Base-by-base conservation (phyloP, 2,113 vertebrate genomes). In the Bambusicola thoracicus region DNA sequence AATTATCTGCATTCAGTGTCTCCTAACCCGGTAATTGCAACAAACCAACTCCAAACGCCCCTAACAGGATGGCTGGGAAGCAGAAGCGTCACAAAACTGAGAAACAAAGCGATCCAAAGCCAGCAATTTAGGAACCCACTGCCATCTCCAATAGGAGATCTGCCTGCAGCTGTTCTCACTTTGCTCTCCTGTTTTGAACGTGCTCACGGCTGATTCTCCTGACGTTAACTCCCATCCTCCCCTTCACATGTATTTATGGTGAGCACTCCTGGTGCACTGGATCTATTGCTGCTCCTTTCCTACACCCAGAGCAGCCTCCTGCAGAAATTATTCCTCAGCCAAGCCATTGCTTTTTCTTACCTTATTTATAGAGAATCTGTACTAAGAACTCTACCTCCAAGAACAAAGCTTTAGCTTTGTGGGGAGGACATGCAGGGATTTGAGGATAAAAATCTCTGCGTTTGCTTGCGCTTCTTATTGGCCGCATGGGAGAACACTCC, bases 1-100 rank as follows among this genome's bases (percentile, higher is more conserved):
- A 97, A 97, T 97, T 98, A 97, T 89, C 85, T 66, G 82, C 51
- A 85, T 56, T 91, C 80, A 8, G 6, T 79, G 88, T 85, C 44
- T 69, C 34, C n/a, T 78, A 95, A 51, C 73, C 22, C 2, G 0
- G 5, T 72, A 85, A 58, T 41, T 94, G 66, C 25, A 65, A 86
- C 67, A 81, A 70, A 19, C 12, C n/a, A 62, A 56, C 22, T 32
- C 5, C 72, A 59, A 58, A 48, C 34, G 18, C 0, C 0, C 41
- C 32, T 40, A 59, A 1, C 3, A 25, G 65, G 62, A 67, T 49
- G 62, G 65, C 62, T 76, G 49, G 38, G 82, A 89, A 92, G 70
- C 36, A 56, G 41, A 53, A 55, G 9, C 13, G 10, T 16, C 3
- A n/a, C n/a, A 53, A 73, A 67, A 73, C 66, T 43, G 65, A 73